Base-by-base conservation (phyloP, 2,113 vertebrate species). In the Anseranas semipalmata region DNA sequence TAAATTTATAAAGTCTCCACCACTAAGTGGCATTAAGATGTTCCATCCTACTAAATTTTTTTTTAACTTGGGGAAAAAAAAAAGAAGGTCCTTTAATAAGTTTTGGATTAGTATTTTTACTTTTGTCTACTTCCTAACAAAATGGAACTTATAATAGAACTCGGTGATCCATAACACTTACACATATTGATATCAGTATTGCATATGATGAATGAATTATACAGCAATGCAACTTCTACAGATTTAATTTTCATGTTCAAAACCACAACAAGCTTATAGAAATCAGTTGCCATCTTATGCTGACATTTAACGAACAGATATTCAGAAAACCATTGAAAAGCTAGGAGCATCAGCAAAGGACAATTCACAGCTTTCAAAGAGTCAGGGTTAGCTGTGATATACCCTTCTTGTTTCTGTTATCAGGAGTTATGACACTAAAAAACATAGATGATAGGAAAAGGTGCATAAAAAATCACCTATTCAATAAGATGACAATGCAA, bases 301-400 rank as follows among this genome's bases (percentile, higher is more conserved):
- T 25, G 39, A 33, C 32, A 65, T 18, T 39, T 78, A 39, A 63
- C 12, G 35, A 41, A 32, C 6, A 9, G 22, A 41, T 39, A 30
- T 12, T 65, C 48, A 41, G 2, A 70, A 84, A 88, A 87, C 16
- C 1, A 6, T 8, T 56, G 7, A 63, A 88, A 43, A 79, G 8
- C 14, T 46, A 55, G 0, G 0, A 84, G 7, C 10, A 74, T 22
- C 37, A 84, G 24, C 15, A 50, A 0, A 41, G 24, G 12, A 66
- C 6, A 2, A 73, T 63, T 76, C 45, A 68, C 3, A 67, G 24
- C 7, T 85, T 79, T 83, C 45, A 65, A 59, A 77, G 15, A 24
- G 21, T 32, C 32, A 6, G 3, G 12, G 11, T 72, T 72, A 55
- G 5, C 9, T 35, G 32, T 79, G 20, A 58, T 6, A 75, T 7